Base-by-base conservation (phyloP, 2,888 invertebrate species). In the Lutraria lutraria region DNA sequence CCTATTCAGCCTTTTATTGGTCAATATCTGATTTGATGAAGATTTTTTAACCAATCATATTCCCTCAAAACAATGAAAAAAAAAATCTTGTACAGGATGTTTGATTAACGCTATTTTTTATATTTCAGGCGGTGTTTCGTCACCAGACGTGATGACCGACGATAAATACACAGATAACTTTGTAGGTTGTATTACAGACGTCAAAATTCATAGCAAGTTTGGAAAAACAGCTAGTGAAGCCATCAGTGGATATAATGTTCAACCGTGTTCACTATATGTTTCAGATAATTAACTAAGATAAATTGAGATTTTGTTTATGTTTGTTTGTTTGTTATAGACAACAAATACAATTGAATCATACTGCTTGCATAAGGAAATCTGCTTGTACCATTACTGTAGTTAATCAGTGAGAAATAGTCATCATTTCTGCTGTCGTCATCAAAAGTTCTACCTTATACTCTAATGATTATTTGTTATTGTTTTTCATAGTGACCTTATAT, bases 81-180 rank as follows among this genome's bases (percentile, higher is more conserved):
- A 43, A 43, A 43, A n/a, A n/a, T n/a, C 43, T 43, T 43, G 43
- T 43, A 43, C 43, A 43, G 43, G 2, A 2, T 43, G 43, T 43
- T 43, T 4, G 8, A 43, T 43, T 43, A 29, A 76, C 1, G 19
- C 16, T 12, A 76, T 76, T 0, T 76, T 6, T 34, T 4, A 3
- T 60, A 53, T 92, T 92, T 15, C 91, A 96, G 96, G 96, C 94
- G 96, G 96, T 34, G 94, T 95, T 2, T 95, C 96, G 13, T 90
- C 94, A 53, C 84, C 94, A 34, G 89, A 88, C 6, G 72, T 87
- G 0, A 94, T 95, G 94, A 95, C 95, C 56, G 94, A 92, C 29
- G 90, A 89, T 4, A 85, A 90, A 87, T 94, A 93, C 89, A 90
- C 88, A 16, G 76, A 93, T 31, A 95, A 95, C 91, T 95, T 94